Evolutionary conservation across 2,888 invertebrate genomes (phyloP).

Genomic region (Coremacera marginata): DNA sequence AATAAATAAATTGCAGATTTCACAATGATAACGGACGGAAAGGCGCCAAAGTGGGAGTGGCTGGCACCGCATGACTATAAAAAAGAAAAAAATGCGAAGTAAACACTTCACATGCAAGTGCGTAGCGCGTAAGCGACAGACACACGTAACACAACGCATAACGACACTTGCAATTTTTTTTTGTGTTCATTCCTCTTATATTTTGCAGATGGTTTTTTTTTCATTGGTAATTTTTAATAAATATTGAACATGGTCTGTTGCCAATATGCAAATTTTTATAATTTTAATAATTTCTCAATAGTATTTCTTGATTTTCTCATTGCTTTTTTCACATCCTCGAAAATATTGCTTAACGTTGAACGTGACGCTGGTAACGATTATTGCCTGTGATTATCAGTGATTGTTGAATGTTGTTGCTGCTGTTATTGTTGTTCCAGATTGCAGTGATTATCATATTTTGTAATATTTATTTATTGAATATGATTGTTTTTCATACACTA

Average conservation of each 20-base stretch:
- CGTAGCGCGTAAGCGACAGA: neutral
- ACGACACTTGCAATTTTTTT: neutral
- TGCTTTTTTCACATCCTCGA: neutral
- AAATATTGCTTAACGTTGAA: conserved; percentile 5
- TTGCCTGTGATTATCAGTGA: conserved; percentile 53
- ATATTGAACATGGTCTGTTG: conserved; percentile 49
- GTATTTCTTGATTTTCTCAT: neutral
- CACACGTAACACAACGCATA: neutral
- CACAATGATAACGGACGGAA: neutral
- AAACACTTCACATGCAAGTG: neutral
- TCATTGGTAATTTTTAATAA: conserved; percentile 59
- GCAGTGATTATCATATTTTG: conserved; percentile 35
- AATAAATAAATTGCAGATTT: conserved; percentile 33
- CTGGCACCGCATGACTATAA: neutral
- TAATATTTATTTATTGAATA: conserved; percentile 19
- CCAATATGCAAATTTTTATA: conserved; percentile 55
- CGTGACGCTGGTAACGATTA: conserved; percentile 48
- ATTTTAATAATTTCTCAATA: conserved; percentile 51
- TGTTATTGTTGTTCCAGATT: conserved; percentile 19
- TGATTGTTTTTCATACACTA: conserved; percentile 6
- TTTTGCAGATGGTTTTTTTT: conserved; percentile 36
- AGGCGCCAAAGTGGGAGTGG: conserved; percentile 18
- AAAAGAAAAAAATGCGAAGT: neutral
- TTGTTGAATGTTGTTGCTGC: conserved; percentile 14
- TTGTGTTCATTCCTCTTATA: neutral